Base-by-base conservation (phyloP, 1,140 invertebrate species). In the Microplitis mediator region DNA sequence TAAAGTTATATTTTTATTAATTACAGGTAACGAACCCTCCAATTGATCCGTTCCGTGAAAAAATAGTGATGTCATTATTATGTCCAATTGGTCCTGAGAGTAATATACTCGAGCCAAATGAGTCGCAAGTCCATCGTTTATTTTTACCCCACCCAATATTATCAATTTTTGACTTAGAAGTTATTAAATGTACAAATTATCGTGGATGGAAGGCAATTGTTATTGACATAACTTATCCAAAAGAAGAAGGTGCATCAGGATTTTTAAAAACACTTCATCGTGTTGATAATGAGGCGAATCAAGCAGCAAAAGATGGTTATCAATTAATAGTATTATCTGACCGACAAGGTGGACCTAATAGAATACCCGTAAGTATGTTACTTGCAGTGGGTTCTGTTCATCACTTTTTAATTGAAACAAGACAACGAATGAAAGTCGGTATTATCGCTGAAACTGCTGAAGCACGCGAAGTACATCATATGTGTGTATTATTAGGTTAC, bases 21-120 rank as follows among this genome's bases (percentile, higher is more conserved):
- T 75, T 72, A 36, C 65, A 91, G 89, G 98, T 99, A 58, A 99
- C 98, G 74, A 99, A 99, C 89, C 98, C 98, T n/a, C 98, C 98
- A 4, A 99, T 99, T 76, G 98, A 99, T 91, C 98, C 98, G 51
- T 99, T 99, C 90, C 92, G 98, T 78, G 98, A 99, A 87, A 97
- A 96, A 85, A 95, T 99, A 74, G 97, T 99, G 63, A 99, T 99
- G 97, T 98, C 97, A 0, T 88, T 99, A 81, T 91, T 96, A 72
- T 95, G 94, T 80, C 95, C 95, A 0, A 93, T 96, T 79, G 95
- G 95, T 2, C 98, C 98, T 0, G 97, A 98, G 81, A 93, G 93
- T 0, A 99, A 99, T 86, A 95, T 99, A 70, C 88, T 99, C 70
- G 91, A 98, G 78, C 97, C 98, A 3, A 93, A 91, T 80, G 90